These are phyloP conservation scores for Acanthococcus lagerstroemiae DNA, from an alignment of 2,888 invertebrate genomes.

Conservation along the genomic window DNA sequence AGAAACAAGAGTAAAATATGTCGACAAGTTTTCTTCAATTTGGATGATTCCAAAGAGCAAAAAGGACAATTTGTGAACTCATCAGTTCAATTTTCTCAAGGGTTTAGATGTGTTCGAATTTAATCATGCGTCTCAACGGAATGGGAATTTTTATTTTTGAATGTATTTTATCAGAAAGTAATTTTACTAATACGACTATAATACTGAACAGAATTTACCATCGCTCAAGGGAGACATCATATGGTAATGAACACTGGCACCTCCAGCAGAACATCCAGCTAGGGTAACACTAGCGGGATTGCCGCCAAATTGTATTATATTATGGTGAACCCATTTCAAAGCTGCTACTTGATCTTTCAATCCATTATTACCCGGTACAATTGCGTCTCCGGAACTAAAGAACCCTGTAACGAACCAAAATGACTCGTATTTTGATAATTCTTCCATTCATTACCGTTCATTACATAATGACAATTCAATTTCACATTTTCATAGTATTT, in stretches of 20 bases:
- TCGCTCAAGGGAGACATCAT: slow-evolving; percentile 53
- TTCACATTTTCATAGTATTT: too few relatives aligned
- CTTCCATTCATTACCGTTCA: too few relatives aligned
- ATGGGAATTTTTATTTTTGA: too few relatives aligned
- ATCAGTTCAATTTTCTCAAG: too few relatives aligned
- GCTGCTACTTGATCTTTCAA: slow-evolving; percentile 64
- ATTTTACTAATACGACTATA: neutral
- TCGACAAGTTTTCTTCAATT: neutral
- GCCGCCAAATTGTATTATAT: slow-evolving; percentile 61
- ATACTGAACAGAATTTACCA: slow-evolving; percentile 43
- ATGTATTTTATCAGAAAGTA: too few relatives aligned
- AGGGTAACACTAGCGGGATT: slow-evolving; percentile 59
- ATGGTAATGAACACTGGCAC: slow-evolving; percentile 63
- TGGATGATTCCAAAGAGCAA: neutral
- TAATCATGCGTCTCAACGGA: too few relatives aligned
- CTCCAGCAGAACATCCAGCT: slow-evolving; percentile 62
- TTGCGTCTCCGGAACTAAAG: slow-evolving; percentile 59
- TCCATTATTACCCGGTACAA: slow-evolving; percentile 60
- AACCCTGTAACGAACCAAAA: too few relatives aligned
- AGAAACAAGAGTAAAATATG: neutral
- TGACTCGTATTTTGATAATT: too few relatives aligned
- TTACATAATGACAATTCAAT: too few relatives aligned
- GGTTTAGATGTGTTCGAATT: too few relatives aligned
- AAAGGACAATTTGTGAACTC: too few relatives aligned
- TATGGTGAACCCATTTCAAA: slow-evolving; percentile 57